Percentiles rank a stretch among this genome's conserved stretches.
phyloP scores from a whole-genome alignment of 2,888 invertebrate genomes.

The Bruchidius siliquastri region DNA sequence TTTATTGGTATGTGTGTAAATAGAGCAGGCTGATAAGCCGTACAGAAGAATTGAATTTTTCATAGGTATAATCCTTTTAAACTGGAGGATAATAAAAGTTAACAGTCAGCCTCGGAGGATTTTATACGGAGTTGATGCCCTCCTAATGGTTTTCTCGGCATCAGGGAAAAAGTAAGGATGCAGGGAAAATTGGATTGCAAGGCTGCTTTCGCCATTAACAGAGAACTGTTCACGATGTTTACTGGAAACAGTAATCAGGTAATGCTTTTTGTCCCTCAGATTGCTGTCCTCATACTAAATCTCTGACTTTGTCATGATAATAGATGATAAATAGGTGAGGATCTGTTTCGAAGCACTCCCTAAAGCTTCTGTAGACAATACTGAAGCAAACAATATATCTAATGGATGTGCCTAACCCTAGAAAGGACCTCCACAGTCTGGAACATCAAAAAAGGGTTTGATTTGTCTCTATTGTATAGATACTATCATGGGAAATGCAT shows the following conservation, averaged over 20 bases:
- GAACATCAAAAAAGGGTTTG: no score
- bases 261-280: background rate
- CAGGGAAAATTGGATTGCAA: background rate
- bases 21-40: background rate
- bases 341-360: no score
- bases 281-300: background rate
- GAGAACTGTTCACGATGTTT: background rate
- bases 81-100: conserved; percentile 4
- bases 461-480: no score
- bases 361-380: no score
- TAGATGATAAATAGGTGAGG: no score
- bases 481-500: no score
- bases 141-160: background rate
- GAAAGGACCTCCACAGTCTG: no score
- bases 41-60: conserved; percentile 2
- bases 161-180: background rate
- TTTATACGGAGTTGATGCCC: background rate
- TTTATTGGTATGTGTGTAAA: conserved; percentile 1
- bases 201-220: background rate
- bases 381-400: no score
- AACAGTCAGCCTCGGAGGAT: background rate
- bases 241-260: background rate
- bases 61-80: background rate
- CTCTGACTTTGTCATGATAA: no score
- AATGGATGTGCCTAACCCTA: no score